Evolutionary conservation across 2,797 vertebrate genomes (phyloP).

Genomic region (Nasua narica): DNA sequence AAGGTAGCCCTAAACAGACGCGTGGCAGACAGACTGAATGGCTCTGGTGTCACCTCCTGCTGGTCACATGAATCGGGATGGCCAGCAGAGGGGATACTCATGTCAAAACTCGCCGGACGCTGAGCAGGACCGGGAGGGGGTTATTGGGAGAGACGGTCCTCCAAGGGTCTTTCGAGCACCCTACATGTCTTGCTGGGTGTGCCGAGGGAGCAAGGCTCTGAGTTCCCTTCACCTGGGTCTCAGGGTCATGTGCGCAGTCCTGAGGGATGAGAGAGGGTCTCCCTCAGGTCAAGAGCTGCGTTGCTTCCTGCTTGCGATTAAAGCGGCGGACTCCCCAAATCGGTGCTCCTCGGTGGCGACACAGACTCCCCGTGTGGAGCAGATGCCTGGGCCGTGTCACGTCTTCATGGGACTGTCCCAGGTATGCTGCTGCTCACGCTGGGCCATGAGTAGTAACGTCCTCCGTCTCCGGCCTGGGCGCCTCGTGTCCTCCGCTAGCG

Average conservation of each 20-base stretch:
- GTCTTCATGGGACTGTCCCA: too few relatives aligned
- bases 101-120: not conserved
- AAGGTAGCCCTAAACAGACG: too few relatives aligned
- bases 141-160: not conserved
- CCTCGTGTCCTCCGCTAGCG: not conserved
- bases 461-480: not conserved
- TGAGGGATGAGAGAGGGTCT: not conserved
- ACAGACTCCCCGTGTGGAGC: accelerated
- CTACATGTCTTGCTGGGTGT: not conserved
- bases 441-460: not conserved
- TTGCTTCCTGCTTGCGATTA: not conserved
- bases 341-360: not conserved
- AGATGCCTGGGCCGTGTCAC: accelerated
- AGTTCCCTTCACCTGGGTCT: not conserved
- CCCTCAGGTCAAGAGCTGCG: not conserved
- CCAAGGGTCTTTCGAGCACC: too few relatives aligned
- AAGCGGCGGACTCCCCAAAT: not conserved
- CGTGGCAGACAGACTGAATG: not conserved
- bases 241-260: not conserved
- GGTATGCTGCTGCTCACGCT: accelerated
- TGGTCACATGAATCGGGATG: accelerated
- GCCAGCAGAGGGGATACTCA: not conserved
- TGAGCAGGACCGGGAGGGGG: accelerated
- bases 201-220: not conserved
- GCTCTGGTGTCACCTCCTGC: too few relatives aligned